phyloP scores from a whole-genome alignment of 2,888 invertebrate genomes.

The Notodonta ziczac region DNA sequence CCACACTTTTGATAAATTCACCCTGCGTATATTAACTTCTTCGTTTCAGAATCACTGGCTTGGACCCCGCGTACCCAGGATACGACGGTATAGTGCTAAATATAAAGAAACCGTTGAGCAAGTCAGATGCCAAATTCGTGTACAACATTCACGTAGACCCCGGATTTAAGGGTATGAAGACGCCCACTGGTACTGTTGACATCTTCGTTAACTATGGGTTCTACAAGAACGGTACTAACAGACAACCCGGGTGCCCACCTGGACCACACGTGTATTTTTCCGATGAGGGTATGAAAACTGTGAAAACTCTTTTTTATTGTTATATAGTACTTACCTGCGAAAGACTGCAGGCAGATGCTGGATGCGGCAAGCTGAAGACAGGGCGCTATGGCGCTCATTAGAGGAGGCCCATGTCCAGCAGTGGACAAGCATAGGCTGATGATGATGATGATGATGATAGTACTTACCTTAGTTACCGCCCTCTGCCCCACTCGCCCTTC shows the following conservation, averaged over 20 bases:
- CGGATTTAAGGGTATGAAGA: constrained; percentile 67
- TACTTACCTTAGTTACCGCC: too few relatives aligned
- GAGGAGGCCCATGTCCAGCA: too few relatives aligned
- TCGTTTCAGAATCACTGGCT: constrained; percentile 51
- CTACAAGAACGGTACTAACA: constrained; percentile 14
- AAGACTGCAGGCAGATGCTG: too few relatives aligned
- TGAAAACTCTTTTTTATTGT: too few relatives aligned
- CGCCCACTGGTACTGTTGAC: constrained; percentile 67
- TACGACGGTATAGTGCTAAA: constrained; percentile 53
- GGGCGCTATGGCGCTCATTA: too few relatives aligned
- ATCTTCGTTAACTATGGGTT: constrained; percentile 75
- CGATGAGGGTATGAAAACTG: constrained; percentile 8
- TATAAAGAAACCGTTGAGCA: constrained; percentile 42
- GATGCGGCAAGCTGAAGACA: too few relatives aligned
- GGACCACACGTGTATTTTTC: constrained; percentile 11
- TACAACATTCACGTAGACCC: constrained; percentile 85
- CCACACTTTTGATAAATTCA: too few relatives aligned
- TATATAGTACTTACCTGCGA: too few relatives aligned
- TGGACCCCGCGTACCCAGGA: constrained; percentile 77
- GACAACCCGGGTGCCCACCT: constrained; percentile 28
- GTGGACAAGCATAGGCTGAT: too few relatives aligned
- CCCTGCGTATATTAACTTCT: too few relatives aligned
- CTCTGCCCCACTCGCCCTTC: too few relatives aligned
- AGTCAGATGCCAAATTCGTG: constrained; percentile 70
- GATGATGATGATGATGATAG: too few relatives aligned